A percentile compares a stretch with the other conserved stretches of the same genome.
phyloP scores from a whole-genome alignment of 2,888 invertebrate genomes.

The Amorpha juglandis region DNA sequence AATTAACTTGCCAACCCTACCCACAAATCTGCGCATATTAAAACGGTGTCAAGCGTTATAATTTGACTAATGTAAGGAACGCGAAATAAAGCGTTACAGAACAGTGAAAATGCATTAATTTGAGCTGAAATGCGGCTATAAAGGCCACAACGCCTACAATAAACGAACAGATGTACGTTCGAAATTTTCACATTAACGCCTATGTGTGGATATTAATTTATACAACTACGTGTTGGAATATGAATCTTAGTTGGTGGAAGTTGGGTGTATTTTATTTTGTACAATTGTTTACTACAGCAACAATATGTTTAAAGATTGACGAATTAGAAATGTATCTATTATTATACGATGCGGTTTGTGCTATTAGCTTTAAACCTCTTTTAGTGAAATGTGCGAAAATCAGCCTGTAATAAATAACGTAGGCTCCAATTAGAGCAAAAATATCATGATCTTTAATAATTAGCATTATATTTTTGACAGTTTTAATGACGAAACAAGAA shows the following conservation, averaged over 20 bases:
- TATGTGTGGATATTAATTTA: conserved; percentile 6
- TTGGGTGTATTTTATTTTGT: background rate
- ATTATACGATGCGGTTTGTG: no score
- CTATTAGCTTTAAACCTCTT: no score
- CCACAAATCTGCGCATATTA: conserved; percentile 21
- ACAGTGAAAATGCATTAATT: conserved; percentile 47
- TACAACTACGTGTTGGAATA: background rate
- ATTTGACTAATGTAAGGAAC: conserved; percentile 43
- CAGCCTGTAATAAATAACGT: no score
- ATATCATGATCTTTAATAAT: no score
- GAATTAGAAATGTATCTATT: no score
- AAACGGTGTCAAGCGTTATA: conserved; percentile 40
- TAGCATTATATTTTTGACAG: no score
- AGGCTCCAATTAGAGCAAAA: no score
- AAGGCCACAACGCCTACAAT: conserved; percentile 28
- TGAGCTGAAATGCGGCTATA: conserved; percentile 37
- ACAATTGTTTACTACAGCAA: background rate
- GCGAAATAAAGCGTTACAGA: conserved; percentile 38
- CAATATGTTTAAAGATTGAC: no score
- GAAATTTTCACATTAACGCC: conserved; percentile 24
- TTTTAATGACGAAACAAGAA: no score
- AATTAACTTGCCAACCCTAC: conserved; percentile 21
- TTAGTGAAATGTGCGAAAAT: no score
- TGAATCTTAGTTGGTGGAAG: background rate
- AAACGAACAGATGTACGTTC: conserved; percentile 21